These are phyloP conservation scores for Latrodectus hesperus DNA, from an alignment of 2,888 invertebrate species.

Conservation along the genomic window DNA sequence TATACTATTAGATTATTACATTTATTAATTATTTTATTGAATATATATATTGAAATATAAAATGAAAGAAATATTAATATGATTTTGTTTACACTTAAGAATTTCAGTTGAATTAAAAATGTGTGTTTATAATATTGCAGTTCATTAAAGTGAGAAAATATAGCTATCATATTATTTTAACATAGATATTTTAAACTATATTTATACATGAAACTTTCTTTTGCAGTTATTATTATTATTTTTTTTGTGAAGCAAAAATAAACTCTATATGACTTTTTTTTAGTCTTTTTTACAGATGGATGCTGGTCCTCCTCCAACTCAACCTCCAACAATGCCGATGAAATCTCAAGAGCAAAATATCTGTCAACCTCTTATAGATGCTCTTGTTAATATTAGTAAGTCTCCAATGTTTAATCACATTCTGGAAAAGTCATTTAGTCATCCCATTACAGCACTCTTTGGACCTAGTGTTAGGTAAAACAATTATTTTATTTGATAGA, in stretches of 20 bases:
- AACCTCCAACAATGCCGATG: constrained; percentile 49
- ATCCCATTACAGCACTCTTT: constrained; percentile 89
- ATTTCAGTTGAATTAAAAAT: no score
- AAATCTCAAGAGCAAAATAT: constrained; percentile 81
- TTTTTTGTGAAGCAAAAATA: no score
- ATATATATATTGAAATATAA: no score
- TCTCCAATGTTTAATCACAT: constrained; percentile 93
- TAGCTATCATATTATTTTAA: no score
- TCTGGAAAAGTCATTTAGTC: constrained; percentile 90
- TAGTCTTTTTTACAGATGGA: constrained; percentile 46
- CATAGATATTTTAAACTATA: no score
- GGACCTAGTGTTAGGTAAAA: constrained; percentile 79
- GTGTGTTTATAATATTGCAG: no score
- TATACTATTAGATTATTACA: no score
- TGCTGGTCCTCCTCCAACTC: constrained; percentile 5
- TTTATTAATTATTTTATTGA: no score
- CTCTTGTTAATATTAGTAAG: constrained; percentile 85
- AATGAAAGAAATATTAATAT: no score
- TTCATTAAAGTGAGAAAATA: no score
- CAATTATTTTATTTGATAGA: background rate
- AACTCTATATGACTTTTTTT: background rate
- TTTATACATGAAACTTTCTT: background rate
- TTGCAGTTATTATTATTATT: background rate
- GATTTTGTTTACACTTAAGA: no score
- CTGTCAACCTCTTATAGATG: constrained; percentile 89